Base-by-base conservation (phyloP, 2,113 vertebrate species). In the Atherinomorus stipes region DNA sequence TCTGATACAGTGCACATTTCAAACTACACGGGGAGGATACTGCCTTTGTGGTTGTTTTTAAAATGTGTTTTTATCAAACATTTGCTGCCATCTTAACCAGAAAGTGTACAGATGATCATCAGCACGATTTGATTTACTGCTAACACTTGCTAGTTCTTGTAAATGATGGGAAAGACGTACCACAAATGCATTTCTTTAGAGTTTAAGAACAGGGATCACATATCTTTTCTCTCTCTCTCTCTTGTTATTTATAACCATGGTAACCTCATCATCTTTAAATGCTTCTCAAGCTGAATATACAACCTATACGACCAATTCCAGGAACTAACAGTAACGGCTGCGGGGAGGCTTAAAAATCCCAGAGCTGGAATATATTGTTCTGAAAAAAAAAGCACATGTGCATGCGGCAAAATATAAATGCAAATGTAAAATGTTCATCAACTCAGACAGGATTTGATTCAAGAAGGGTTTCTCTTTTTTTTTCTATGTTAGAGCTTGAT, bases 11-110 rank as follows among this genome's bases (percentile, higher is more conserved):
- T 78, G 42, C 69, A 53, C 61, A 59, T 45, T 47, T 72, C 71
- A 58, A 47, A 65, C 64, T n/a, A 50, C 47, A 38, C 53, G 40
- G 40, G 63, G 49, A 76, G 73, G 78, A 83, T 73, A 65, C 22
- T 7, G 66, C 38, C 72, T 58, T 37, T 34, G 7, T n/a, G 4
- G 45, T 52, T 21, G 22, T 64, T 86, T 74, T 34, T 34, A n/a
- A n/a, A 53, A 70, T 72, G 73, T 28, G 52, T 37, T 50, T 52
- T 53, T 61, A 26, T 11, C 76, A 57, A 60, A 60, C 54, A 53
- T 70, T 74, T 72, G 70, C 78, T 82, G 77, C 22, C 58, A 25
- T 62, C 77, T 85, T n/a, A 77, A 82, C 81, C 83, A 83, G 58
- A 18, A 19, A 28, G 50, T 1, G 11, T 28, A 1, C 11, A 49